Conservation (phyloP, 2,113 vertebrate species). For the Petaurus breviceps region DNA sequence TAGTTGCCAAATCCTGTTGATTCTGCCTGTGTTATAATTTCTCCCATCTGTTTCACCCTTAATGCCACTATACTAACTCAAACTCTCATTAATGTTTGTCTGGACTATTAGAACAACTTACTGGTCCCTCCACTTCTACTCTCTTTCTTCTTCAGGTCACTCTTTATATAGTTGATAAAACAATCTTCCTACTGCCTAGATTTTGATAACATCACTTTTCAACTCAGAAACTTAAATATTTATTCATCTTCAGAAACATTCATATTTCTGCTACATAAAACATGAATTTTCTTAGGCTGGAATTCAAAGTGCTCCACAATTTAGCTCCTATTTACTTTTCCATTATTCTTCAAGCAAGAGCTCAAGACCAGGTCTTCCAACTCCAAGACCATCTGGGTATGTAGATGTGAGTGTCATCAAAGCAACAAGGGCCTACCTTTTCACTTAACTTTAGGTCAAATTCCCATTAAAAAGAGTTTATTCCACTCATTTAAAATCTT, state of each 20-base stretch:
- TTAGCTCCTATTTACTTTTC: background rate
- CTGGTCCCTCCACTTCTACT: background rate
- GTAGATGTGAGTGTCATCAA: background rate
- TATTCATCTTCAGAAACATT: background rate
- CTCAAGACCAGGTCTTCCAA: background rate
- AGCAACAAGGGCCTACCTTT: background rate
- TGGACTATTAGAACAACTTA: background rate
- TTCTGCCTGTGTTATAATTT: background rate
- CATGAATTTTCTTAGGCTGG: background rate
- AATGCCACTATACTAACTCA: background rate
- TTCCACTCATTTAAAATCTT: background rate
- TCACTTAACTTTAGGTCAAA: background rate
- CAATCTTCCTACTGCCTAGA: background rate
- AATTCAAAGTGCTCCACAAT: background rate
- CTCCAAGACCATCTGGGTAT: background rate
- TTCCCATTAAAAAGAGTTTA: background rate
- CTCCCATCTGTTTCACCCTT: background rate
- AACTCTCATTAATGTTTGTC: background rate
- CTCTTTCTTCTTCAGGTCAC: background rate
- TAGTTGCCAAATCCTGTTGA: background rate
- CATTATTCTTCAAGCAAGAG: background rate
- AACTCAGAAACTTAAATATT: background rate
- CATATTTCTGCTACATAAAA: background rate
- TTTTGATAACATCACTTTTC: background rate
- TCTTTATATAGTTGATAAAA: background rate